Base-by-base conservation (phyloP, 2,888 invertebrate species). In the Orchestes rusci region DNA sequence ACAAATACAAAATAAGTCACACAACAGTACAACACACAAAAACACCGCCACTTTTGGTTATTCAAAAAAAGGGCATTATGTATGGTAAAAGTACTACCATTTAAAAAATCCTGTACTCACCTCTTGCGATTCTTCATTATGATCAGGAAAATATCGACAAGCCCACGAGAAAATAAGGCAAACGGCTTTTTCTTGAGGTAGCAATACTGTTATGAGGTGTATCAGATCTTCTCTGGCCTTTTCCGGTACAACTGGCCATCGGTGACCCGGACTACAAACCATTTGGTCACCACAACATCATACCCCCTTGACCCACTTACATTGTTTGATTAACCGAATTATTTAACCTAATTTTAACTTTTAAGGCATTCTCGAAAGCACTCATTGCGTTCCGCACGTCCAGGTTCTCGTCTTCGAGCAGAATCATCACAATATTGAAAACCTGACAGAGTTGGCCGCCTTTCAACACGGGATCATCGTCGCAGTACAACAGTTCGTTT, bases 351-450 rank as follows among this genome's bases (percentile, higher is more conserved):
- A 52, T 52, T 34, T 43, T 48, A 3, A 54, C 49, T 51, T 56
- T 54, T 16, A 53, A 32, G 10, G 35, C 38, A 15, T 54, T 51
- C 7, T 53, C 54, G 20, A 61, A 56, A 44, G 56, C 51, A 32
- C 60, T 60, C 44, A 67, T 64, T 2, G 56, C 55, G 49, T 70
- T 64, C 1, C 76, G 63, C 3, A 75, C 60, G 1, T 49, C 13
- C 1, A 62, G 55, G 20, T 72, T 70, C 52, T 76, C 75, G 56
- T 78, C 77, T 55, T 76, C 75, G 4, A 77, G 58, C n/a, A 75
- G 56, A 1, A 65, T 65, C 47, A 73, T 67, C n/a, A 70, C 54
- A 3, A 65, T 67, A 10, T 69, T 65, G 63, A 70, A 68, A 7
- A 59, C 48, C 39, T 47, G 57, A 35, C 55, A 57, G 15, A 56